Base-by-base conservation (phyloP, 2,113 vertebrate genomes). In the Rhegmatorhina hoffmannsi region DNA sequence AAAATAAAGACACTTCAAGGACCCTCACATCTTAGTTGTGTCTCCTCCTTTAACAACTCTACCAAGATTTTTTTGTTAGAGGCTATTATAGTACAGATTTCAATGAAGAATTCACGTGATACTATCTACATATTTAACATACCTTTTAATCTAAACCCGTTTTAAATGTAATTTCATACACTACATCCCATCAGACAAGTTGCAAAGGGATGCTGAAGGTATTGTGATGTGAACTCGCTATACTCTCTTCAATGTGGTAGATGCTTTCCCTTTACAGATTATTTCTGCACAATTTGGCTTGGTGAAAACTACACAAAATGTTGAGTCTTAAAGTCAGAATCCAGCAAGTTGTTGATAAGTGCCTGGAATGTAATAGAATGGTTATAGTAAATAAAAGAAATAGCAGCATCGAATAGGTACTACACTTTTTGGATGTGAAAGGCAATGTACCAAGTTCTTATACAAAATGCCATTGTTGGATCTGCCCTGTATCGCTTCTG, bases 221-320 rank as follows among this genome's bases (percentile, higher is more conserved):
- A 29, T 67, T 84, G 50, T 36, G 0, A 0, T 63, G 33, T 46
- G 36, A 82, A 75, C 38, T 64, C 1, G 4, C 13, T 64, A 64
- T 33, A 13, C 10, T 59, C 3, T 68, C 20, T 85, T 86, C 52
- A 77, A 24, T 70, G 31, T 83, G 43, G 26, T 52, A 33, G 44
- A 16, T 43, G 12, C 5, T 68, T 91, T 84, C 49, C 53, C 53
- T 49, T 56, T 75, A 58, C 23, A 60, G 14, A 43, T 90, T 77
- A 60, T 80, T 89, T 91, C 84, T 77, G 40, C 24, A 36, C 46
- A 66, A 4, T 86, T 95, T 95, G 73, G 9, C n/a, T 56, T 49
- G 53, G 46, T 36, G 7, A 90, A 34, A 90, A 34, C 49, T 64
- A 34, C 33, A 55, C 3, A 6, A 7, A 69, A 68, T 38, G 29